Evolutionary conservation across 2,888 invertebrate species (phyloP).

Genomic region (Protonemura montana): DNA sequence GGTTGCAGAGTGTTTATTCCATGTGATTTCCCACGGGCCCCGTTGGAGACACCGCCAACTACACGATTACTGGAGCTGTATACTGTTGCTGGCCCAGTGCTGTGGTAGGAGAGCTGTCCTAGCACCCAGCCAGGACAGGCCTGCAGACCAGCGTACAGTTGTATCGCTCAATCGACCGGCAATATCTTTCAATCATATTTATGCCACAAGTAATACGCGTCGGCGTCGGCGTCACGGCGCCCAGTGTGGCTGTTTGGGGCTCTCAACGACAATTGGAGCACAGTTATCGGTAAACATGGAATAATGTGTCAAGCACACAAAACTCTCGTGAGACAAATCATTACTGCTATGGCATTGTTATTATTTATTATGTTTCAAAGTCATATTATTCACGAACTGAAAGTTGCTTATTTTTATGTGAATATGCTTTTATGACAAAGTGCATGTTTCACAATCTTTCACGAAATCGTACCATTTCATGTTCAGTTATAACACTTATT

Average conservation of each 20-base stretch:
- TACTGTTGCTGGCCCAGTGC: background rate
- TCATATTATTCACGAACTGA: conserved; percentile 21
- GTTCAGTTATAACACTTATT: background rate
- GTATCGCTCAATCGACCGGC: conserved; percentile 29
- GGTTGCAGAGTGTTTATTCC: conserved; percentile 21
- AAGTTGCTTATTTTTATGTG: conserved; percentile 16
- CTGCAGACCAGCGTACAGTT: too few species aligned
- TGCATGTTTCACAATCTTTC: conserved; percentile 12
- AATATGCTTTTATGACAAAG: conserved; percentile 12
- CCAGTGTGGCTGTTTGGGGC: background rate
- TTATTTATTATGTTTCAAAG: conserved; percentile 10
- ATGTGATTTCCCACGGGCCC: conserved; percentile 44
- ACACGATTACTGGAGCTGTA: conserved; percentile 13
- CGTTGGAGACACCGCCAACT: conserved; percentile 33
- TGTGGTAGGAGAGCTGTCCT: too few species aligned
- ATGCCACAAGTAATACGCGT: background rate
- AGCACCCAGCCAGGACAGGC: too few species aligned
- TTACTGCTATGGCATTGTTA: conserved; percentile 9
- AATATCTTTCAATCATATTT: conserved; percentile 31
- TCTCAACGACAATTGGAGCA: background rate
- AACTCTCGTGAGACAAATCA: conserved; percentile 9
- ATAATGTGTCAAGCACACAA: background rate
- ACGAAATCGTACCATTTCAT: background rate
- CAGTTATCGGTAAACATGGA: background rate
- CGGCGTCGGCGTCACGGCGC: background rate